Conservation (phyloP, 2,888 invertebrate species). For the Camptogramma bilineatum region DNA sequence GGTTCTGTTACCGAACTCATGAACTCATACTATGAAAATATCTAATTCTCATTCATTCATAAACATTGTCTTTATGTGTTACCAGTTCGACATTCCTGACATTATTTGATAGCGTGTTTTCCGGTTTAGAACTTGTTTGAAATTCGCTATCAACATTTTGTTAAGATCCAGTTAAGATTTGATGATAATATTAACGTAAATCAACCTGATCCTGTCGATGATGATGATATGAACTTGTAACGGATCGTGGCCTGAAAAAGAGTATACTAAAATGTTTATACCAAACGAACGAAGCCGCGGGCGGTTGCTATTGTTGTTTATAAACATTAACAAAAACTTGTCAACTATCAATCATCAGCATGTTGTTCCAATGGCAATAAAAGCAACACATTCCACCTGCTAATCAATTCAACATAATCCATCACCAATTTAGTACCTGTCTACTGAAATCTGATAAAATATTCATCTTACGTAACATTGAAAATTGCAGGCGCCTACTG, state of each 20-base stretch:
- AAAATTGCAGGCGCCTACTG: slow-evolving; percentile 31
- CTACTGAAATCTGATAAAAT: slow-evolving; percentile 30
- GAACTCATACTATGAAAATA: too few relatives aligned
- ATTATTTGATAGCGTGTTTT: not conserved
- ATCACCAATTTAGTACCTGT: slow-evolving; percentile 24
- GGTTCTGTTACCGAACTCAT: too few relatives aligned
- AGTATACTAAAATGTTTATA: too few relatives aligned
- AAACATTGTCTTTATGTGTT: too few relatives aligned
- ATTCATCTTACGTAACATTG: slow-evolving; percentile 32
- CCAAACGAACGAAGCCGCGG: too few relatives aligned
- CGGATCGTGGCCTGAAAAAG: too few relatives aligned
- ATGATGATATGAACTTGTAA: too few relatives aligned
- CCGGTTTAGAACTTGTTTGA: not conserved
- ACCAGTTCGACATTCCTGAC: not conserved
- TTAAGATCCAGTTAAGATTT: too few relatives aligned
- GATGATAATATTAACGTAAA: too few relatives aligned
- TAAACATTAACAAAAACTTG: not conserved
- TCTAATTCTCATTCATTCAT: too few relatives aligned
- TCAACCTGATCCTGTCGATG: too few relatives aligned
- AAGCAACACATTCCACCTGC: slow-evolving; percentile 17
- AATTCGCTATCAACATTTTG: not conserved
- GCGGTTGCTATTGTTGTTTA: not conserved
- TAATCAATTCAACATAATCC: slow-evolving; percentile 18
- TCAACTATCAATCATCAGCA: not conserved
- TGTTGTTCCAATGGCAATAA: not conserved